A percentile compares a stretch with the other conserved stretches of the same genome.
These are phyloP conservation scores for Maniola hyperantus DNA, from an alignment of 2,888 invertebrate genomes.

Conservation along the genomic window DNA sequence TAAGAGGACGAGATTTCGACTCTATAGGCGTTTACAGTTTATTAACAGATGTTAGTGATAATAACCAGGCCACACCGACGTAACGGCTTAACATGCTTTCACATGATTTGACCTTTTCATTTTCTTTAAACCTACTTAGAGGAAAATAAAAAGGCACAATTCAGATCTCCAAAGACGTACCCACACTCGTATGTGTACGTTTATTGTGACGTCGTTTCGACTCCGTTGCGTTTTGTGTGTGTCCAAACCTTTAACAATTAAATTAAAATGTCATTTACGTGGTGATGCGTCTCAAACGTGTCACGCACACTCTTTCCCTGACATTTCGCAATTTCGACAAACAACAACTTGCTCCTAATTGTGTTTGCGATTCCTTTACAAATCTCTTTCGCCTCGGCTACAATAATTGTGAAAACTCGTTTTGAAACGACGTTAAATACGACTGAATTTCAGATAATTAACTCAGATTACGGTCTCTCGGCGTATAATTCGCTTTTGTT, in stretches of 20 bases:
- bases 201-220: too few species aligned
- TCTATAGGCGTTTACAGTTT: too few species aligned
- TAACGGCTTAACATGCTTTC: too few species aligned
- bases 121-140: too few species aligned
- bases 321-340: slow-evolving; percentile 70
- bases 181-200: too few species aligned
- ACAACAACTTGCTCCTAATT: slow-evolving; percentile 74
- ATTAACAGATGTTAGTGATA: too few species aligned
- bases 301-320: slow-evolving; percentile 67
- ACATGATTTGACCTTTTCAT: too few species aligned
- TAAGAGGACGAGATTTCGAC: too few species aligned
- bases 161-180: too few species aligned
- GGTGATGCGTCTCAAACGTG: slow-evolving; percentile 36
- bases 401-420: slow-evolving; percentile 75
- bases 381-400: slow-evolving; percentile 72
- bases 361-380: slow-evolving; percentile 77
- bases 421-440: slow-evolving; percentile 75
- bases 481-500: slow-evolving; percentile 69
- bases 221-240: not conserved
- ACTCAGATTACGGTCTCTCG: slow-evolving; percentile 74
- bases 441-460: slow-evolving; percentile 78
- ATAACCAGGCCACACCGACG: too few species aligned
- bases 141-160: too few species aligned
- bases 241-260: not conserved
- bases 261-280: slow-evolving; percentile 19